Percentiles rank a stretch among this genome's conserved stretches.
phyloP scores from a whole-genome alignment of 2,797 vertebrate genomes.

The Pteropus rufus region DNA sequence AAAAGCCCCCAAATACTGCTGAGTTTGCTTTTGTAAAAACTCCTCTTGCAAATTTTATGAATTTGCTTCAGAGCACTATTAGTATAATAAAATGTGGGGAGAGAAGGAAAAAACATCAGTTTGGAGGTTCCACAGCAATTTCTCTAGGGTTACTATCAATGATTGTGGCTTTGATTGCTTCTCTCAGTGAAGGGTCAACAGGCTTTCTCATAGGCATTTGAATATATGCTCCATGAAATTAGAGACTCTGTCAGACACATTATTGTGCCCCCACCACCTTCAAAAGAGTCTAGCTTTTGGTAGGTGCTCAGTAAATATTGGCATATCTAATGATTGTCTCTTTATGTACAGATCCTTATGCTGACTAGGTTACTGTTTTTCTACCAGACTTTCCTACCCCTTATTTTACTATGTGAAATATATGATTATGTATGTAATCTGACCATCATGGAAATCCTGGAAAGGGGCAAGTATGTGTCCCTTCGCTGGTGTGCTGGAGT shows the following conservation, averaged over 20 bases:
- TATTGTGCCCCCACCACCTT: neutral
- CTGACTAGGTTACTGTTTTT: neutral
- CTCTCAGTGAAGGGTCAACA: neutral
- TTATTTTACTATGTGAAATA: neutral
- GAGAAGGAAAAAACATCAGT: neutral
- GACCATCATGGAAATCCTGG: neutral
- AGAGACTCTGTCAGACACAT: neutral
- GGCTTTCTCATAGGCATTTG: neutral
- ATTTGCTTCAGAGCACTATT: conserved; percentile 24
- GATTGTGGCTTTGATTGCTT: neutral
- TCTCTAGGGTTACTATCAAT: neutral
- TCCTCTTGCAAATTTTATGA: conserved; percentile 38
- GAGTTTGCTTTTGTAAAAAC: conserved; percentile 58
- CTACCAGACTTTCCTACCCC: neutral
- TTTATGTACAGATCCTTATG: neutral
- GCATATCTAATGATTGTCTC: neutral
- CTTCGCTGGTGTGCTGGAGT: neutral
- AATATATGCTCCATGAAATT: neutral
- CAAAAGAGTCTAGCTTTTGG: neutral
- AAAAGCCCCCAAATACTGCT: conserved; percentile 70
- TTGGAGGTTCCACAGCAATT: neutral
- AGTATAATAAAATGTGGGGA: neutral
- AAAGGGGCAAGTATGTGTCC: neutral
- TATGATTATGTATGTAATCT: neutral
- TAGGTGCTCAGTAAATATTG: neutral